phyloP scores from a whole-genome alignment of 1,140 invertebrate species.

The Ceratina australensis region DNA sequence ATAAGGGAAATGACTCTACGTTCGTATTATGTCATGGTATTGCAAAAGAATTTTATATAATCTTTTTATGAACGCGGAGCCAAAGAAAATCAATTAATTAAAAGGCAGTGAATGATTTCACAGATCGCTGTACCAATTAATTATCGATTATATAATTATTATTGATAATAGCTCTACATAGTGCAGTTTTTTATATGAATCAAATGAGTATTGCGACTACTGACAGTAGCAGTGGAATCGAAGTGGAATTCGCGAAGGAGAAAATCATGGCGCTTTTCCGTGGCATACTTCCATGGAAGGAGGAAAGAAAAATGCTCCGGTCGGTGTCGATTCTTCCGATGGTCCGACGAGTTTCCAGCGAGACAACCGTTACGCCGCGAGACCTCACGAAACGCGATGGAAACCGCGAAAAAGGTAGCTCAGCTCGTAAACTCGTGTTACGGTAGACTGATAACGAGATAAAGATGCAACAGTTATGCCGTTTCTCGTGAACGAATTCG shows the following conservation, averaged over 20 bases:
- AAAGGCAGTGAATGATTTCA: too few species aligned
- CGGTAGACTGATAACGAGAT: conserved; percentile 70
- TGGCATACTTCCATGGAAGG: conserved; percentile 14
- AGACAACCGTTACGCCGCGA: conserved; percentile 68
- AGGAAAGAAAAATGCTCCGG: background rate
- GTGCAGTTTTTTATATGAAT: too few species aligned
- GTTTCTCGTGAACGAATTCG: background rate
- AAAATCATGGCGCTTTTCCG: conserved; percentile 20
- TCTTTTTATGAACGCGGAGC: too few species aligned
- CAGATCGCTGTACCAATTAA: too few species aligned
- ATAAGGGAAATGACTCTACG: too few species aligned
- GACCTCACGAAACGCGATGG: conserved; percentile 66
- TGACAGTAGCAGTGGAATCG: background rate
- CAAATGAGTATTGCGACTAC: too few species aligned
- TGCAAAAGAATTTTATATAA: too few species aligned
- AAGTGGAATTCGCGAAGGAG: background rate
- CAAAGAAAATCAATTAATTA: too few species aligned
- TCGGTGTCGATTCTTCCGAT: conserved; percentile 19
- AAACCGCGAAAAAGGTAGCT: conserved; percentile 67
- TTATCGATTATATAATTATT: too few species aligned
- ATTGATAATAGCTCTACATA: too few species aligned
- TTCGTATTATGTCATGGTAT: too few species aligned
- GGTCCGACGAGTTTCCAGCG: conserved; percentile 28
- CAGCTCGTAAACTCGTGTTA: conserved; percentile 71
- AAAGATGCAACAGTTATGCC: conserved; percentile 70